Conservation (phyloP, 1,140 invertebrate species). For the Neodiprion fabricii region DNA sequence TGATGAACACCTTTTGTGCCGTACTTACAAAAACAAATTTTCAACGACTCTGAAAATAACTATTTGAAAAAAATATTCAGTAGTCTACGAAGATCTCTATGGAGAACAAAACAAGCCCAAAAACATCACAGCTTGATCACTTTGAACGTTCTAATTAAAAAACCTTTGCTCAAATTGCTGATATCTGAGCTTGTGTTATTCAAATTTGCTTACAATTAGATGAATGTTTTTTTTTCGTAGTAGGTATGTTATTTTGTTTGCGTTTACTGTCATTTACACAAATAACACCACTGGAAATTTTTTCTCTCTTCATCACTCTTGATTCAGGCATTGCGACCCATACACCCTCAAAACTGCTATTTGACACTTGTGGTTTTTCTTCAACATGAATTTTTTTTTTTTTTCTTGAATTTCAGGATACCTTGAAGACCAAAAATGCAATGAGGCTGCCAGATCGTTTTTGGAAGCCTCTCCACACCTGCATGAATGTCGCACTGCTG, state of each 20-base stretch:
- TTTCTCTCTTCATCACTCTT: conserved; percentile 10
- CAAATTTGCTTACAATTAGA: too few relatives aligned
- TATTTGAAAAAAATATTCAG: background rate
- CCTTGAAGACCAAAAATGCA: conserved; percentile 56
- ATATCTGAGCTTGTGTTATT: background rate
- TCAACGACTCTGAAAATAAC: background rate
- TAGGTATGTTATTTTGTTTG: background rate
- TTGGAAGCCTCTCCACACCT: conserved; percentile 55
- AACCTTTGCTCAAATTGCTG: too few relatives aligned
- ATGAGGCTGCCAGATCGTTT: conserved; percentile 52
- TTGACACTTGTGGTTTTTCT: conserved; percentile 2
- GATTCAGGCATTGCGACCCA: background rate
- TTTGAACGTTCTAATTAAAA: too few relatives aligned
- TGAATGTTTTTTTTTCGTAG: too few relatives aligned
- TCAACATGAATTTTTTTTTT: conserved; percentile 15
- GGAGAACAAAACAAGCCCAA: background rate
- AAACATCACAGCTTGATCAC: too few relatives aligned
- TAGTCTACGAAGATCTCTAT: too few relatives aligned
- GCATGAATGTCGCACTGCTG: conserved; percentile 54
- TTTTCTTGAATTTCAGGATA: conserved; percentile 48
- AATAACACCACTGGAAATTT: background rate
- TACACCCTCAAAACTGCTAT: conserved; percentile 11
- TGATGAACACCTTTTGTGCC: too few relatives aligned
- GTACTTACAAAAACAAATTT: too few relatives aligned
- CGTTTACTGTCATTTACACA: background rate